Conservation (phyloP, 2,888 invertebrate genomes). For the Chaitophorus viminalis region DNA sequence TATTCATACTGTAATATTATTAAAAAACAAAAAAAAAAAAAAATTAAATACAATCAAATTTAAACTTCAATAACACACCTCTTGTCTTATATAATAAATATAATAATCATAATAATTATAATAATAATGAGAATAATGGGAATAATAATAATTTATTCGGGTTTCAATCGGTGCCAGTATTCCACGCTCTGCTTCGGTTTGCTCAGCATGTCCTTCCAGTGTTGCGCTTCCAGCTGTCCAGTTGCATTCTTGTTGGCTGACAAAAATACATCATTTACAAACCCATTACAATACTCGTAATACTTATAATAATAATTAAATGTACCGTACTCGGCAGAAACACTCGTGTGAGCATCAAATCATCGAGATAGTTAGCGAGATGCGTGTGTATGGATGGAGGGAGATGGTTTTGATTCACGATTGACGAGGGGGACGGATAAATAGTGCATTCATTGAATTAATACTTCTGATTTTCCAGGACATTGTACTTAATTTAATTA, state of each 20-base stretch:
- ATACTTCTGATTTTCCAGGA: too few species aligned
- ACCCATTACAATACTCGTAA: too few species aligned
- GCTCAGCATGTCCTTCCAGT: constrained; percentile 98
- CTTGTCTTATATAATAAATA: not conserved
- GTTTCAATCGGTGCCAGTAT: constrained; percentile 97
- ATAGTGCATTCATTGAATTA: too few species aligned
- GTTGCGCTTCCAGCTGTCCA: constrained; percentile 94
- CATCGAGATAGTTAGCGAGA: too few species aligned
- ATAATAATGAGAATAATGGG: not conserved
- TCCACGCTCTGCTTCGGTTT: constrained; percentile 95
- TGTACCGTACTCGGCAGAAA: too few species aligned
- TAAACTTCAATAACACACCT: constrained; percentile 7
- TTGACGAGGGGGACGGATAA: too few species aligned
- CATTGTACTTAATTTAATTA: too few species aligned
- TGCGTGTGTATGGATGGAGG: too few species aligned
- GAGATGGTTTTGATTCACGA: too few species aligned
- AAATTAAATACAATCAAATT: not conserved
- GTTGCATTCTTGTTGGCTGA: constrained; percentile 84
- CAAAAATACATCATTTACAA: constrained; percentile 16
- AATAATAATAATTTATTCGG: constrained; percentile 73
- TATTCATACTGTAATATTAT: constrained; percentile 5
- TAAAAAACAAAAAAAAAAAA: not conserved
- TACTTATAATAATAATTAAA: not conserved
- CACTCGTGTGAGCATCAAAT: too few species aligned
- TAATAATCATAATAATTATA: constrained; percentile 25